Base-by-base conservation (phyloP, 2,113 vertebrate genomes). In the Martes martes region DNA sequence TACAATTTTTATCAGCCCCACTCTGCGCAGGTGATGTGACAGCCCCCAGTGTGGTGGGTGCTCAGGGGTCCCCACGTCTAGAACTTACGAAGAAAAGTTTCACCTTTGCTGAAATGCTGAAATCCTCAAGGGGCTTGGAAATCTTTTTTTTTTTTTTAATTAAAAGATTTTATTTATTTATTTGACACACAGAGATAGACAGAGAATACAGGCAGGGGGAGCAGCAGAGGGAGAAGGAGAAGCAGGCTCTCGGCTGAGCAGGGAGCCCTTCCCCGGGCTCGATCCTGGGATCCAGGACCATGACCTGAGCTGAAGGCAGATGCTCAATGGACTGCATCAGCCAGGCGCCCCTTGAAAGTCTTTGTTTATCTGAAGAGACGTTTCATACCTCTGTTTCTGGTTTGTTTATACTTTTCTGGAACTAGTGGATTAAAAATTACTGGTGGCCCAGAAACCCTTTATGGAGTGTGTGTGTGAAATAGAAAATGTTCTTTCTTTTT, bases 1-100 rank as follows among this genome's bases (percentile, higher is more conserved):
- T 65, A 86, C 36, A 24, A 83, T 50, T 93, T 71, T 82, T 81
- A 89, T 45, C 95, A 86, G 80, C 76, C 94, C 93, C 55, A 65
- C 26, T 83, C 86, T 96, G 81, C n/a, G 57, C 71, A 85, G 86
- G 83, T 79, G 97, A 89, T 85, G 0, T 15, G 71, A 96, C 85
- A 1, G 47, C 16, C 87, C 50, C 0, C 31, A 24, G 10, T 10
- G 13, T 1, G 0, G 6, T 2, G 4, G 74, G 9, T 21, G 6
- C 18, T 2, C 14, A 7, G 24, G 13, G 14, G 6, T 33, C 18
- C 1, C 23, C 2, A 1, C 11, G 10, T 45, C 67, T 57, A 39
- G 85, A 13, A 15, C 19, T 36, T 6, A 6, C 5, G 2, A 50
- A 24, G n/a, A 78, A 63, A 82, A 11, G 7, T n/a, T 67, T 39